phyloP scores from a whole-genome alignment of 2,888 invertebrate genomes.

The Scaptomyza tumidula region DNA sequence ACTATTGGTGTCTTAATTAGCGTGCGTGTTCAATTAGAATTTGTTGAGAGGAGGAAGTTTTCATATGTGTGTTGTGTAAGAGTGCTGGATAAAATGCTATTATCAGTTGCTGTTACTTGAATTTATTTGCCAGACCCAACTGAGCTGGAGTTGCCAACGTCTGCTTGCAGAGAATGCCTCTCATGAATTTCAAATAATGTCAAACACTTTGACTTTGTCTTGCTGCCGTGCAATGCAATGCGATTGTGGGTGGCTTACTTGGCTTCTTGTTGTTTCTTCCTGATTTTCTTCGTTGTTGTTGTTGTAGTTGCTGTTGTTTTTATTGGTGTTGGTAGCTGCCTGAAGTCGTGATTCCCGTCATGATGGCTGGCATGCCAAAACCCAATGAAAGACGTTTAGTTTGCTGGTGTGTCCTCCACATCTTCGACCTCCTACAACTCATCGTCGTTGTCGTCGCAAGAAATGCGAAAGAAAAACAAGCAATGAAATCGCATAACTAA shows the following conservation, averaged over 20 bases:
- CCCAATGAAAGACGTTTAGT: conserved; percentile 78
- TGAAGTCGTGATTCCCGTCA: conserved; percentile 69
- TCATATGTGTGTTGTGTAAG: not conserved
- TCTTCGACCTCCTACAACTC: not conserved
- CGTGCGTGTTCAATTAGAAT: conserved; percentile 76
- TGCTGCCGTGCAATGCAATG: conserved; percentile 66
- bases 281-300: conserved; percentile 14
- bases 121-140: conserved; percentile 65
- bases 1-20: conserved; percentile 79
- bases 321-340: conserved; percentile 37
- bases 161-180: conserved; percentile 58
- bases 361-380: conserved; percentile 78
- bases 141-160: conserved; percentile 7
- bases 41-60: conserved; percentile 4
- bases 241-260: conserved; percentile 51
- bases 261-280: conserved; percentile 16
- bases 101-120: conserved; percentile 73
- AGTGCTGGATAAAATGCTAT: conserved; percentile 62
- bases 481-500: conserved; percentile 79
- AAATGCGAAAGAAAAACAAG: conserved; percentile 75
- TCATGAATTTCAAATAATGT: conserved; percentile 80
- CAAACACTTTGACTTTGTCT: conserved; percentile 79
- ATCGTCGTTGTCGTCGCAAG: conserved; percentile 52
- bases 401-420: conserved; percentile 48
- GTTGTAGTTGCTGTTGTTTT: conserved; percentile 14